Evolutionary conservation across 1,140 invertebrate species (phyloP).

Genomic region (Ips nitidus): DNA sequence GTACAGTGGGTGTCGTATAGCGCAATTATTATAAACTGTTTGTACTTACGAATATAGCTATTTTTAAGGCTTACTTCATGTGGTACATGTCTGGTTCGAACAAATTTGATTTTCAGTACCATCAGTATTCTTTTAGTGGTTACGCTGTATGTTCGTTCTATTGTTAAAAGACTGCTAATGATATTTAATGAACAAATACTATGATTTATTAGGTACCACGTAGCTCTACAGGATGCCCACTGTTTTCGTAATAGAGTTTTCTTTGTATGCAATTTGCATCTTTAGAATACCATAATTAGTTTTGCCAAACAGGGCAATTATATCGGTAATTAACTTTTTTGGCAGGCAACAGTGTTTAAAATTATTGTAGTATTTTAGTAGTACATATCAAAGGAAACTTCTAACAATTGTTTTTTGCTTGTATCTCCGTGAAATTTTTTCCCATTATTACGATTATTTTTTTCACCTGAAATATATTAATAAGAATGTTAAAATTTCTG

Average conservation of each 20-base stretch:
- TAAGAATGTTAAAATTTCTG: constrained; percentile 22
- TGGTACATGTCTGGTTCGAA: constrained; percentile 3
- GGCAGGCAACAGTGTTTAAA: too few species aligned
- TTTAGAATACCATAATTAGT: not conserved
- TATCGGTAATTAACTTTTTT: too few species aligned
- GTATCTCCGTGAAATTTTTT: constrained; percentile 15
- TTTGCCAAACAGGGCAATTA: not conserved
- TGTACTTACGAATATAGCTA: constrained; percentile 28
- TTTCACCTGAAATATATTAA: constrained; percentile 10
- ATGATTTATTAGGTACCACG: not conserved
- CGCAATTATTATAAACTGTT: constrained; percentile 22
- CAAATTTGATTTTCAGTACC: constrained; percentile 3
- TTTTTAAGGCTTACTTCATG: constrained; percentile 31
- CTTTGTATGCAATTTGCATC: constrained; percentile 3
- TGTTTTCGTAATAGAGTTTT: constrained; percentile 1
- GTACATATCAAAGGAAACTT: not conserved
- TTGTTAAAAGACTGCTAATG: constrained; percentile 14
- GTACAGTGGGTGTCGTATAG: constrained; percentile 18
- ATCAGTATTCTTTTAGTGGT: constrained; percentile 18
- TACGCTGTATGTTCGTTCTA: constrained; percentile 7
- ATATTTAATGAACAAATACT: constrained; percentile 12
- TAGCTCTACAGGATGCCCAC: not conserved
- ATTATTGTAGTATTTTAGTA: too few species aligned
- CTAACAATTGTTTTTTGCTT: not conserved
- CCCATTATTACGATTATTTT: constrained; percentile 18